A percentile compares a stretch with the other conserved stretches of the same genome.
These are phyloP conservation scores for Cantharis nigra DNA, from an alignment of 2,888 invertebrate genomes.

Conservation along the genomic window DNA sequence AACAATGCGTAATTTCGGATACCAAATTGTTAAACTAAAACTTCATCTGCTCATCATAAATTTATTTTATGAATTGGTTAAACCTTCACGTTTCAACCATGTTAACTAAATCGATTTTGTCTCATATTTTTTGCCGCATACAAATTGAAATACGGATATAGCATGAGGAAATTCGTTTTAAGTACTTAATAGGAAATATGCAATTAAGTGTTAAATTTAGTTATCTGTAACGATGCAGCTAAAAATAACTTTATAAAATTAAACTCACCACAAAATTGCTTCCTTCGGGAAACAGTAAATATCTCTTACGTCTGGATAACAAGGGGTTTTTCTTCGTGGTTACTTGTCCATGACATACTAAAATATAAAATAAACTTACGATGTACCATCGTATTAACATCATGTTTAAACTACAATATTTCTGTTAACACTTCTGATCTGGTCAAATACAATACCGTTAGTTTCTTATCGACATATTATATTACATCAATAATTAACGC, in stretches of 20 bases:
- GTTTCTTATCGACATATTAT: not conserved
- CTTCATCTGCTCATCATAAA: not conserved
- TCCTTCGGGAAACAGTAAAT: slow-evolving; percentile 59
- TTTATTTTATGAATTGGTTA: not conserved
- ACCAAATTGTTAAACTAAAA: not conserved
- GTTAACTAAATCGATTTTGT: slow-evolving; percentile 17
- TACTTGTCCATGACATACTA: slow-evolving; percentile 25
- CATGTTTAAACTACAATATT: not conserved
- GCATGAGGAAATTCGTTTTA: slow-evolving; percentile 23
- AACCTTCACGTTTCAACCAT: not conserved
- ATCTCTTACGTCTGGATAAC: slow-evolving; percentile 56
- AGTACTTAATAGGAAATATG: slow-evolving; percentile 6
- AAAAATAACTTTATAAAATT: not conserved
- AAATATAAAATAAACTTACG: slow-evolving; percentile 2
- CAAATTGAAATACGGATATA: slow-evolving; percentile 19
- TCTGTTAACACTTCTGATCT: not conserved
- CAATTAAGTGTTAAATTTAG: not conserved
- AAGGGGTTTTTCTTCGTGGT: slow-evolving; percentile 40
- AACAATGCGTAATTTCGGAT: not conserved
- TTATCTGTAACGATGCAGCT: not conserved
- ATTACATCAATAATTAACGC: not conserved
- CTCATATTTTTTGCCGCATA: slow-evolving; percentile 16
- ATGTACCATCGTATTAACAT: slow-evolving; percentile 7
- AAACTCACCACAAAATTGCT: slow-evolving; percentile 52
- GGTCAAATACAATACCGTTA: not conserved